These are phyloP conservation scores for Vanacampus margaritifer DNA, from an alignment of 2,113 vertebrate species.

Conservation along the genomic window DNA sequence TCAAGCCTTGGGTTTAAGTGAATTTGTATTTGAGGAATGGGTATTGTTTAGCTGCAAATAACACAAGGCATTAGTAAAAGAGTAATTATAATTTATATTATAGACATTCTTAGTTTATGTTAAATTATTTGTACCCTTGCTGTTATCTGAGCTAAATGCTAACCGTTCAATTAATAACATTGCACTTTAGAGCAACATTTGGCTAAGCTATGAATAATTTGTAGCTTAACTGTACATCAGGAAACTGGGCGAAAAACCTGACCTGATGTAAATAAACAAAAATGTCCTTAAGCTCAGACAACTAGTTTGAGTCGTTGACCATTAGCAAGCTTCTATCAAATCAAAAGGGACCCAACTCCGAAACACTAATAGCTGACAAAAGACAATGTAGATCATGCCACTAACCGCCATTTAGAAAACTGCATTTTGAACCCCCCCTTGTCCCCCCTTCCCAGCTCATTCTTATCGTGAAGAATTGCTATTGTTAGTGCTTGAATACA, in stretches of 20 bases:
- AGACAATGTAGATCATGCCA: neutral
- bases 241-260: neutral
- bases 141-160: neutral
- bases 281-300: neutral
- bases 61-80: neutral
- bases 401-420: neutral
- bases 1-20: neutral
- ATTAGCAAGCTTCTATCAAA: neutral
- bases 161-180: neutral
- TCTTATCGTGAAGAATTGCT: conserved; percentile 33
- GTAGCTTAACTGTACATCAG: neutral
- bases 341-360: neutral
- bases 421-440: conserved; percentile 42
- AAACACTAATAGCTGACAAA: neutral
- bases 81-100: neutral
- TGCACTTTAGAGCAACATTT: neutral
- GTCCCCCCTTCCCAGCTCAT: neutral
- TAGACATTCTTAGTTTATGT: neutral
- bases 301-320: neutral
- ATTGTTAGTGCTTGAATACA: conserved; percentile 71
- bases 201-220: neutral
- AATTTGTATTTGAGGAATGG: neutral
- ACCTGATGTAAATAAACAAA: conserved; percentile 1
- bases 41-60: neutral
- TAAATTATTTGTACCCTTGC: neutral